These are phyloP conservation scores for Nannobrachium achirus DNA, from an alignment of 2,113 vertebrate species.

Conservation along the genomic window DNA sequence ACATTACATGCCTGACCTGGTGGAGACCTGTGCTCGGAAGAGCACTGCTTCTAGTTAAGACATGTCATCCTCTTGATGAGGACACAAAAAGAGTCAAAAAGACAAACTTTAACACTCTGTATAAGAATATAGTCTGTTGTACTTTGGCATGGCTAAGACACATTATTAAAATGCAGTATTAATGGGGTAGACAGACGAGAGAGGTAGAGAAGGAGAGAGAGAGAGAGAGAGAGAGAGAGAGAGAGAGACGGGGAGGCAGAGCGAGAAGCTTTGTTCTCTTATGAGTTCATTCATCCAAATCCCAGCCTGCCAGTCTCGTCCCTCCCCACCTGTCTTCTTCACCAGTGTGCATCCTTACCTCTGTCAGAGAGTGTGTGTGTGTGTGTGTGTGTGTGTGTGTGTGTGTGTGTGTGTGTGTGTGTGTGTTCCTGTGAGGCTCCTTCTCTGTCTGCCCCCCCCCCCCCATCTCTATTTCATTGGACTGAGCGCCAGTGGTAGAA, in stretches of 20 bases:
- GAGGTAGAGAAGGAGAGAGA: not conserved
- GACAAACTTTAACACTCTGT: not conserved
- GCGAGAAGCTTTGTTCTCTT: not conserved
- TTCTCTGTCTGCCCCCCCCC: not conserved
- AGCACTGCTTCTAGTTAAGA: no score
- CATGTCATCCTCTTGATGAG: not conserved
- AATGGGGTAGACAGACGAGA: not conserved
- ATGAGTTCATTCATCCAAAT: slow-evolving; percentile 4
- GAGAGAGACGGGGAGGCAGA: not conserved
- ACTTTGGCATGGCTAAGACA: no score
- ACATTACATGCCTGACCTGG: no score
- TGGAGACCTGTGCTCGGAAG: no score
- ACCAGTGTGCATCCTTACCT: not conserved
- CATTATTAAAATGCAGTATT: no score
- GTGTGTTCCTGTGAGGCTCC: not conserved
- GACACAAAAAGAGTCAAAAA: not conserved
- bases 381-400: not conserved
- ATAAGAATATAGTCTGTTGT: no score
- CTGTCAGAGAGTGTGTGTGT: not conserved
- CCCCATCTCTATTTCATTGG: not conserved
- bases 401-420: not conserved
- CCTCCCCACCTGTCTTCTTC: not conserved
- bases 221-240: not conserved
- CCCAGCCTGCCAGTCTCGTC: slow-evolving; percentile 20
- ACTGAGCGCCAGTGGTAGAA: no score